Base-by-base conservation (phyloP, 1,140 invertebrate species). In the Cyphomyrmex costatus region DNA sequence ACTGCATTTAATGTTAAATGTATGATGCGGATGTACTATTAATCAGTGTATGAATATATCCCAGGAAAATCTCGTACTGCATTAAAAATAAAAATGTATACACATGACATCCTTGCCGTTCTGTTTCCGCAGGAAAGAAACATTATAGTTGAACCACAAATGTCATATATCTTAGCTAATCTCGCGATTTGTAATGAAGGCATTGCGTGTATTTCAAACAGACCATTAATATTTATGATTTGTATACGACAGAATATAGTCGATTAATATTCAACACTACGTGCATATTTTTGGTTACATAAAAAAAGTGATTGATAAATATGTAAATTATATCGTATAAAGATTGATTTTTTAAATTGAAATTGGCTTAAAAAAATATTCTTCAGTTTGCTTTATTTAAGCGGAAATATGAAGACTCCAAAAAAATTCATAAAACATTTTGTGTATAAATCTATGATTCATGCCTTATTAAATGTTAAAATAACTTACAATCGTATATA, bases 261-360 rank as follows among this genome's bases (percentile, higher is more conserved):
- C 36, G 19, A 60, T 82, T 71, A 82, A 30, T 33, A 73, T 83
- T 83, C 53, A 60, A 10, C 36, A 49, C 12, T 10, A 8, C 16
- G 36, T 58, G 66, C 8, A 46, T 58, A 33, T 27, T 73, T 36
- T 19, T 30, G 12, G 2, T 73, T 83, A 19, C 27, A 12, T 49
- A 36, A 82, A 82, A 53, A 19, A 51, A 80, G 21, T 58, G 53
- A 58, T 71, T 56, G 76, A 66, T 79, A 79, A 79, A 79, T 36
- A 51, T 46, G 36, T 78, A 66, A 33, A 78, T 65, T 78, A 79
- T 51, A 42, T 66, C n/a, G 42, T 42, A n/a, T 33, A 42, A 27
- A 27, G 3, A 79, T 68, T 12, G n/a, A 51, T 33, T 51, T 68
- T 36, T 49, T 30, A 30, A 24, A 68, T 36, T 79, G 14, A 79